Conservation (phyloP, 2,888 invertebrate species). For the Idaea aversata region DNA sequence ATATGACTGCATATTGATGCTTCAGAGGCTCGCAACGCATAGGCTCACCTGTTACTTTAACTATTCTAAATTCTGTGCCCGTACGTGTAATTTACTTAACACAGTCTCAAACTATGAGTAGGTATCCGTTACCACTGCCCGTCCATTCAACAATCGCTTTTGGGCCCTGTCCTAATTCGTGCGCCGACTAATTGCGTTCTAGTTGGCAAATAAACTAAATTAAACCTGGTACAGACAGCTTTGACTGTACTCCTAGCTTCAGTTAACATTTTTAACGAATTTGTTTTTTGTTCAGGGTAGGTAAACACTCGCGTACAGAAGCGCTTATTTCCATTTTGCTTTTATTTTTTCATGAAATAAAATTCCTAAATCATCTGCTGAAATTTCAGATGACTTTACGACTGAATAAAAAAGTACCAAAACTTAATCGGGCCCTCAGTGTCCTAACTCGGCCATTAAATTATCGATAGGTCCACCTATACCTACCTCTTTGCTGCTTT, state of each 20-base stretch:
- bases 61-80: too few relatives aligned
- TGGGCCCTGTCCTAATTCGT: conserved; percentile 20
- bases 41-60: too few relatives aligned
- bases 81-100: too few relatives aligned
- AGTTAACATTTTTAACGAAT: background rate
- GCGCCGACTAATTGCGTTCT: conserved; percentile 22
- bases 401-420: background rate
- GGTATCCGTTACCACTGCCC: background rate
- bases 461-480: background rate
- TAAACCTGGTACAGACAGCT: conserved; percentile 13
- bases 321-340: background rate
- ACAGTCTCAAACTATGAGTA: background rate
- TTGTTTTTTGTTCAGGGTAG: background rate
- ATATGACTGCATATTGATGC: too few relatives aligned
- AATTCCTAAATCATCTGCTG: background rate
- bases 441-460: background rate
- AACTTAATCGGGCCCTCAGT: background rate
- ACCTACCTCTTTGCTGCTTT: conserved; percentile 4
- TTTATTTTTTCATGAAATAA: background rate
- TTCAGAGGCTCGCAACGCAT: too few relatives aligned
- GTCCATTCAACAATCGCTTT: background rate
- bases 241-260: conserved; percentile 6
- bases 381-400: background rate
- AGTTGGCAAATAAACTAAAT: conserved; percentile 26
- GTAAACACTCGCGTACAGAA: background rate